These are phyloP conservation scores for Agonopterix arenella DNA, from an alignment of 2,888 invertebrate species.

Conservation along the genomic window DNA sequence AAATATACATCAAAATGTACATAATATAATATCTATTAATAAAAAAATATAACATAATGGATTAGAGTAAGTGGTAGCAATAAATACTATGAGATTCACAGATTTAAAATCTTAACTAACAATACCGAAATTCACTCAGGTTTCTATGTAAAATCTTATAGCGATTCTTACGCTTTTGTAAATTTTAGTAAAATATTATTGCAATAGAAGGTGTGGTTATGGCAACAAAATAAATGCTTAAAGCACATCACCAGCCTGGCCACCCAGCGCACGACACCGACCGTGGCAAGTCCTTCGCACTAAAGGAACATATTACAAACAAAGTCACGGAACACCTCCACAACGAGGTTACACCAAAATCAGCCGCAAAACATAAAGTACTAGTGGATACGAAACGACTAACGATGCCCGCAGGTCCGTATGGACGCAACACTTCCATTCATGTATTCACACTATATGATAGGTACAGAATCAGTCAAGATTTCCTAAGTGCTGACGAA, in stretches of 20 bases:
- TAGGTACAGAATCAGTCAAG: constrained; percentile 69
- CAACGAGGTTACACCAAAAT: constrained; percentile 49
- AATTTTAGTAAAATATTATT: constrained; percentile 76
- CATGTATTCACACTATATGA: constrained; percentile 71
- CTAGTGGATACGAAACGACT: constrained; percentile 74
- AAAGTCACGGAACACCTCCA: constrained; percentile 57
- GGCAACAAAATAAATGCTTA: constrained; percentile 78
- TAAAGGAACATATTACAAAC: constrained; percentile 67
- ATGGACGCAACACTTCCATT: constrained; percentile 69
- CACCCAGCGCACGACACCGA: constrained; percentile 63
- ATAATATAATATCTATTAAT: constrained; percentile 73
- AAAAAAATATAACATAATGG: constrained; percentile 71
- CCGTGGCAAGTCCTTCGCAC: constrained; percentile 69
- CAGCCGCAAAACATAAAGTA: constrained; percentile 66
- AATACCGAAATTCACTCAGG: constrained; percentile 69
- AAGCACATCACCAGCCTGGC: constrained; percentile 73
- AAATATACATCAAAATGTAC: constrained; percentile 77
- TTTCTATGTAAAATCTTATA: constrained; percentile 62
- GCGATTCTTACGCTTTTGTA: constrained; percentile 68
- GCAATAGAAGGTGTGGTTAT: constrained; percentile 76
- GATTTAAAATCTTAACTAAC: constrained; percentile 76
- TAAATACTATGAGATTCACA: constrained; percentile 78
- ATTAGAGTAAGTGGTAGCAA: constrained; percentile 73
- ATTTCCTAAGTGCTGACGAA: constrained; percentile 44
- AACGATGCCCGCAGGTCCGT: constrained; percentile 57